Base-by-base conservation (phyloP, 2,113 vertebrate genomes). In the Pollachius pollachius region DNA sequence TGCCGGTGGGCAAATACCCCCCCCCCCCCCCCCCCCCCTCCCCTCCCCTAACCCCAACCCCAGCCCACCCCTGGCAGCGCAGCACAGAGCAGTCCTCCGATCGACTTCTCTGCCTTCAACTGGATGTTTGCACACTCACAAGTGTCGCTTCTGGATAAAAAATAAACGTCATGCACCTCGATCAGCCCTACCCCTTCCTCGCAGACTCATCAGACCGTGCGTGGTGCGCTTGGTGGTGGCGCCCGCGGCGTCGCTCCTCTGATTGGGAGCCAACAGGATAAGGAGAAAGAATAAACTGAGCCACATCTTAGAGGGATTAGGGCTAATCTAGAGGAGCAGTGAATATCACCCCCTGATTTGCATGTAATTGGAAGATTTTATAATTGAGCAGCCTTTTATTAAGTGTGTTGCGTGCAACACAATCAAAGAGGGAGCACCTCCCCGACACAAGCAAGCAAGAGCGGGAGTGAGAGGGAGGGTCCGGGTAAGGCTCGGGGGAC, bases 291-390 rank as follows among this genome's bases (percentile, higher is more conserved):
- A 63, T 34, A 5, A 63, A 83, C 54, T 16, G 54, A 56, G 17
- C 4, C 3, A 73, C 81, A 73, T 84, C 70, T 83, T 73, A 54
- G 80, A 62, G 65, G 85, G 84, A 88, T 88, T 87, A 87, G 19
- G 15, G 68, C 72, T 87, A 87, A 87, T 85, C 86, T 84, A 69
- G 66, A 64, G 52, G 62, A 25, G 72, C 68, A 79, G 57, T 25
- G 69, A 69, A 73, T 64, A 73, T 78, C 75, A 63, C 74, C 64
- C 71, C 59, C 65, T 71, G 71, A 86, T 72, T 58, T 67, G 80
- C 67, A 41, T 76, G 68, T 75, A 80, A 84, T 80, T 76, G 63
- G 56, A 16, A 69, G 68, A 78, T 56, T 71, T 79, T 68, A 2
- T 84, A 73, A n/a, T 27, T 69, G 34, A 70, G 18, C 62, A 18